Base-by-base conservation (phyloP, 2,113 vertebrate species). In the Labeo rohita region DNA sequence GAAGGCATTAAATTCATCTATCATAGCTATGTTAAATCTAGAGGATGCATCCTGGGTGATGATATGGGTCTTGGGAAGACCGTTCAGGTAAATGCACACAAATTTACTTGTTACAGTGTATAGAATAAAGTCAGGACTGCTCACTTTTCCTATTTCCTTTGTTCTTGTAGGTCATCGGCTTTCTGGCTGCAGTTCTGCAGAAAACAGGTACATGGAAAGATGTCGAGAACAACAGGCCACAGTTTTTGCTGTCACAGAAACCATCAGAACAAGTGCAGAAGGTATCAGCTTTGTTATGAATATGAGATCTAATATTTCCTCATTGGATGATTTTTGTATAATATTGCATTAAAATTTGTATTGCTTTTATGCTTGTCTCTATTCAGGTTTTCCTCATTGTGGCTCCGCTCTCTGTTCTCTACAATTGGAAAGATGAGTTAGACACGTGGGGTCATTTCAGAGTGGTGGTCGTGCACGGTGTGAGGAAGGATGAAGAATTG, bases 51-150 rank as follows among this genome's bases (percentile, higher is more conserved):
- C 92, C 96, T 99, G 87, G 98, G 98, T 70, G 98, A 99, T 88
- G 98, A 99, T 88, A 99, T 99, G 98, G 98, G 98, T 61, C 96
- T 99, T 83, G 98, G 98, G 87, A 99, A 99, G 93, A 99, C 98
- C 81, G 91, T 99, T 85, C 98, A 99, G 97, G 98, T 99, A 95
- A 63, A 34, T 52, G 49, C 66, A 52, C 6, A 13, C 49, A 49
- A 23, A 68, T 79, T 54, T n/a, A 70, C 1, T 6, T 84, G 8
- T 70, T 66, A 11, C 23, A 56, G 16, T 72, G 13, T 56, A 11
- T 65, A 6, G 70, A 72, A 21, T 83, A 36, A 47, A n/a, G 9
- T 12, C 47, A 28, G 8, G 8, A 9, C 66, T 65, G 6, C n/a
- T 81, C 2, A 86, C 18, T 70, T 15, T 80, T 34, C 49, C 3